phyloP scores from a whole-genome alignment of 2,113 vertebrate genomes.

The Microcebus tavaratra region DNA sequence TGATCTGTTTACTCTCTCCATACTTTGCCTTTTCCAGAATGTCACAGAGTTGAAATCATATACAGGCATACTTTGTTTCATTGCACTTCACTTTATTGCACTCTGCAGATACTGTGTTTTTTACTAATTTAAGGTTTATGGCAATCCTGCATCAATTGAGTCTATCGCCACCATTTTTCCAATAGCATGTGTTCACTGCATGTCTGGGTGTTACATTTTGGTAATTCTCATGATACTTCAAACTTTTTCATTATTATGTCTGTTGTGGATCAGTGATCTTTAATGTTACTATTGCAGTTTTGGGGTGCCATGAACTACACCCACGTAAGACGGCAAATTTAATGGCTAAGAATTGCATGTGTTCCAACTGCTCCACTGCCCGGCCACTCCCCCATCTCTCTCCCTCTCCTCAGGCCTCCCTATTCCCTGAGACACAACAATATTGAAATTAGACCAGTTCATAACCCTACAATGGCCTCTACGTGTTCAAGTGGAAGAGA shows the following conservation, averaged over 20 bases:
- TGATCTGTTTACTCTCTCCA: neutral
- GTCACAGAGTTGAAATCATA: neutral
- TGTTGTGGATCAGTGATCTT: neutral
- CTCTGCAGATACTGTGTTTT: neutral
- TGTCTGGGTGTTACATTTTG: neutral
- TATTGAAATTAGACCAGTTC: neutral
- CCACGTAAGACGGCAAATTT: neutral
- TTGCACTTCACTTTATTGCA: neutral
- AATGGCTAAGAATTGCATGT: neutral
- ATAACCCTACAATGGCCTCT: neutral
- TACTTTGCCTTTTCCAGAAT: neutral
- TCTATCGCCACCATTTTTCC: neutral
- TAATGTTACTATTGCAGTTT: neutral
- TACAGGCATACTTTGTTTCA: neutral
- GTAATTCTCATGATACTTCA: neutral
- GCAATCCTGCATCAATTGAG: neutral
- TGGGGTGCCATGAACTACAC: neutral
- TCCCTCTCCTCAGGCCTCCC: neutral
- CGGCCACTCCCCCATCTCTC: neutral
- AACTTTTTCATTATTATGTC: neutral
- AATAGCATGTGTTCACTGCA: neutral
- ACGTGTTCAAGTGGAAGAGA: neutral
- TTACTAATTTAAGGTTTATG: neutral
- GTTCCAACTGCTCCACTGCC: neutral
- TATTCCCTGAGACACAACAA: neutral